Conservation (phyloP, 1,140 invertebrate genomes). For the Bombyx mori region DNA sequence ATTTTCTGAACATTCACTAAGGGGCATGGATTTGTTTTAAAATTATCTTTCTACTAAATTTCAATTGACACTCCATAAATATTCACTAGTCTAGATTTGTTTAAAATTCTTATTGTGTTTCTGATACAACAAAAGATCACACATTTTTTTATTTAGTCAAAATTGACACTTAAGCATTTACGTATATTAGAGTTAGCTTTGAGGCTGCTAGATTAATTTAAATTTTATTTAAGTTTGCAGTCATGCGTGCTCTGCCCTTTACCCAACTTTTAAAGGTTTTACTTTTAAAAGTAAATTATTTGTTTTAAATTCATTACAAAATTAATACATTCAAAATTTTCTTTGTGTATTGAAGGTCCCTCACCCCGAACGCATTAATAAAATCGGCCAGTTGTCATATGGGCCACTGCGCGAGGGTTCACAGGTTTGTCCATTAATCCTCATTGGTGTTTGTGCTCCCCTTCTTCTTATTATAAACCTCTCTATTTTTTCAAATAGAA, state of each 20-base stretch:
- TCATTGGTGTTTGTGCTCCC: conserved; percentile 68
- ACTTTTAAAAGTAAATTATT: conserved; percentile 32
- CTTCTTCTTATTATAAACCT: conserved; percentile 36
- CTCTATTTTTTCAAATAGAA: too few relatives aligned
- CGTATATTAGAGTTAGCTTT: too few relatives aligned
- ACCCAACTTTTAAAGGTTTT: conserved; percentile 21
- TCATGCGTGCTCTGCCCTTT: conserved; percentile 23
- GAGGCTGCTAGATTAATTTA: too few relatives aligned
- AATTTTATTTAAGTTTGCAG: too few relatives aligned
- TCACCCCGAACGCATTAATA: conserved; percentile 71
- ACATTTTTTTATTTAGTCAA: too few relatives aligned
- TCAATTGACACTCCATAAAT: too few relatives aligned
- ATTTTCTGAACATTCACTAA: conserved; percentile 17
- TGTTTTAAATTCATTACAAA: conserved; percentile 11
- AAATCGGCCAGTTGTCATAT: conserved; percentile 71
- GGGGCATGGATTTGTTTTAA: too few relatives aligned
- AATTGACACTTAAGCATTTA: too few relatives aligned
- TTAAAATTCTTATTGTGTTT: conserved; percentile 19
- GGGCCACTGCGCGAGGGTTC: conserved; percentile 69
- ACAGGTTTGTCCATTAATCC: conserved; percentile 68
- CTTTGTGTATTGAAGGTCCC: conserved; percentile 72
- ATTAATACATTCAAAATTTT: conserved; percentile 57
- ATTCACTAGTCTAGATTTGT: not conserved
- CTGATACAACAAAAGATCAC: not conserved
- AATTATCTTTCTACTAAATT: too few relatives aligned